These are phyloP conservation scores for Synanthedon formicaeformis DNA, from an alignment of 2,888 invertebrate species.

Conservation along the genomic window DNA sequence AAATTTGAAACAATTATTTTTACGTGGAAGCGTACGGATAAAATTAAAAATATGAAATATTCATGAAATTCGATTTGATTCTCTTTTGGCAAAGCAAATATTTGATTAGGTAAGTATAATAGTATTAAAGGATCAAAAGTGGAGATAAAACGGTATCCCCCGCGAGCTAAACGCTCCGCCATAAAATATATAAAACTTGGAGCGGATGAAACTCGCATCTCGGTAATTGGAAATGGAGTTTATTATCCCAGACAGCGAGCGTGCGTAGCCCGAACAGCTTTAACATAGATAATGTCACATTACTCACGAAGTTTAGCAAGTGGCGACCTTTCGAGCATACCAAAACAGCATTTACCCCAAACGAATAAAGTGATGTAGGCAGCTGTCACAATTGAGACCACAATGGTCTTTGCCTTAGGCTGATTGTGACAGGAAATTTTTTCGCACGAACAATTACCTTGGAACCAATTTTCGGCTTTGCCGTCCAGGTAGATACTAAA, in stretches of 20 bases:
- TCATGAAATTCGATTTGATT: slow-evolving; percentile 2
- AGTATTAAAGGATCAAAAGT: slow-evolving; percentile 4
- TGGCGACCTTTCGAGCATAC: slow-evolving; percentile 7
- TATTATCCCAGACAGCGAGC: slow-evolving; percentile 7
- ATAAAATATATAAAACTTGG: slow-evolving; percentile 7
- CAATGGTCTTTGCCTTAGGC: no score
- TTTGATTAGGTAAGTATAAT: not conserved
- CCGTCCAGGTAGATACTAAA: no score
- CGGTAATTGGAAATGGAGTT: slow-evolving; percentile 9
- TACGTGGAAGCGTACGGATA: not conserved
- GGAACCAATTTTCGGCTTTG: no score
- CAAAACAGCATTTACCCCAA: not conserved
- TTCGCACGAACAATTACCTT: no score
- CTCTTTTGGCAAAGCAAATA: not conserved
- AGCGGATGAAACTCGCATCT: slow-evolving; percentile 7
- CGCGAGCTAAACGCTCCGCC: slow-evolving; percentile 1
- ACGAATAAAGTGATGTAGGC: no score
- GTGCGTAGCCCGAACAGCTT: slow-evolving; percentile 1
- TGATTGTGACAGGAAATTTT: no score
- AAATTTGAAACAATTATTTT: not conserved
- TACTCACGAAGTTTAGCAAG: slow-evolving; percentile 15
- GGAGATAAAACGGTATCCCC: slow-evolving; percentile 1
- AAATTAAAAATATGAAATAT: not conserved
- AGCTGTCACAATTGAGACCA: no score
- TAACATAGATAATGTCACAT: slow-evolving; percentile 17